Base-by-base conservation (phyloP, 2,113 vertebrate genomes). In the Scatophagus argus region DNA sequence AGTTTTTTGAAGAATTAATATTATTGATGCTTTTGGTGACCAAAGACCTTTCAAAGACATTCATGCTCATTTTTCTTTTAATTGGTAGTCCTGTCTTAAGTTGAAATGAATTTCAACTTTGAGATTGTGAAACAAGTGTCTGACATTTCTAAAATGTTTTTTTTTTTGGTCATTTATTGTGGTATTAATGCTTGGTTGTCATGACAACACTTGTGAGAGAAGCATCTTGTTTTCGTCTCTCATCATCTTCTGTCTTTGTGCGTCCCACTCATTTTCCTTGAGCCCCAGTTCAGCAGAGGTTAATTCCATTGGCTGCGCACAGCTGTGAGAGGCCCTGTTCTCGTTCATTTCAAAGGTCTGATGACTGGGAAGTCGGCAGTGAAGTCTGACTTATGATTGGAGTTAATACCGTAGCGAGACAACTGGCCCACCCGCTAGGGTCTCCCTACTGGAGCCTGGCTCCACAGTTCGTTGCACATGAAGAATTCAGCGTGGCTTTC, bases 381-480 rank as follows among this genome's bases (percentile, higher is more conserved):
- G 23, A 73, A 43, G 81, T 89, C 84, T 89, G 79, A 90, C 85
- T 87, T 86, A 80, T 81, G 89, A 91, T 85, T 80, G 69, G 84
- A 83, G 84, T 83, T 89, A 88, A 89, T 85, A 55, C 41, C 44
- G 23, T 61, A 46, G 68, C 59, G 19, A 84, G 88, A 86, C 86
- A 81, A 77, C 64, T 56, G 82, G 69, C 73, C 86, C 87, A 81
- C 90, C 88, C 91, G 93, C 84, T 88, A 49, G 77, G 49, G 23
- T 34, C 19, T 63, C 61, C 27, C 66, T 1, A 23, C 55, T 2
- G 23, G 31, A 34, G 29, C 51, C n/a, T 1, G 29, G 55, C 81
- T 56, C 66, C 79, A 76, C 13, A 71, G 63, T 63, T 88, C 61
- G 71, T 73, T 91, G 85, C 89, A 61, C 88, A 87, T 41, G 65